These are phyloP conservation scores for Enteromius unitaeniatus DNA, from an alignment of 2,797 vertebrate species.

Conservation along the genomic window DNA sequence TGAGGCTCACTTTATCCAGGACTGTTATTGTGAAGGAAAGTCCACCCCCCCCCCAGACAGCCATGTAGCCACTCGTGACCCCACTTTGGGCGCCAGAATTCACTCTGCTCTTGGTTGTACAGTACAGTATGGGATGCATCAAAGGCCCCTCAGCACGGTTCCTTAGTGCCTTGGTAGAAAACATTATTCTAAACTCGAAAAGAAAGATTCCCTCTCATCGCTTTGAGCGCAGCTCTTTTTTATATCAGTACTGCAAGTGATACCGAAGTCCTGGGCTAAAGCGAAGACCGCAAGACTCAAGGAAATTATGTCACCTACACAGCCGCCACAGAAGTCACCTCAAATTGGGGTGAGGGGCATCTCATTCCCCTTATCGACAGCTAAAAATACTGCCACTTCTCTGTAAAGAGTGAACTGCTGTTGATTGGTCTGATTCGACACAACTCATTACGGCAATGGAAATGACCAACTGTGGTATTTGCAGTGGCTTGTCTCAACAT, in stretches of 20 bases:
- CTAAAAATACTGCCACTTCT: slow-evolving; percentile 76
- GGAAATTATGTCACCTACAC: slow-evolving; percentile 21
- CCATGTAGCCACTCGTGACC: slow-evolving; percentile 26
- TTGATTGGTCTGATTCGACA: slow-evolving; percentile 25
- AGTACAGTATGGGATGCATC: slow-evolving; percentile 38
- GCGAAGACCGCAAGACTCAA: slow-evolving; percentile 16
- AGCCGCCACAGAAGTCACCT: slow-evolving; percentile 11
- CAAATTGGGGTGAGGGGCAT: slow-evolving; percentile 57
- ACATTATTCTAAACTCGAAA: slow-evolving; percentile 55
- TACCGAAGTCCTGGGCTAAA: not conserved
- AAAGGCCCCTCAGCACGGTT: slow-evolving; percentile 68
- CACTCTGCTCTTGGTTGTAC: not conserved
- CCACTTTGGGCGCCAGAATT: not conserved
- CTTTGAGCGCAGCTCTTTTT: not conserved
- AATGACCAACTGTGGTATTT: slow-evolving; percentile 27
- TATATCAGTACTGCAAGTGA: slow-evolving; percentile 27
- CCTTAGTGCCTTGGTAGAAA: slow-evolving; percentile 80
- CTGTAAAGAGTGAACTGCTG: slow-evolving; percentile 50
- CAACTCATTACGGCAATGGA: not conserved
- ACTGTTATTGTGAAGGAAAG: slow-evolving; percentile 22
- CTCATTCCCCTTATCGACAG: slow-evolving; percentile 58
- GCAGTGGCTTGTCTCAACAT: slow-evolving; percentile 47
- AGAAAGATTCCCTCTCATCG: not conserved
- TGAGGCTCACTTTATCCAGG: not conserved
- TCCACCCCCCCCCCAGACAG: not conserved